phyloP scores from a whole-genome alignment of 2,888 invertebrate genomes.

The Eristalis tenax region DNA sequence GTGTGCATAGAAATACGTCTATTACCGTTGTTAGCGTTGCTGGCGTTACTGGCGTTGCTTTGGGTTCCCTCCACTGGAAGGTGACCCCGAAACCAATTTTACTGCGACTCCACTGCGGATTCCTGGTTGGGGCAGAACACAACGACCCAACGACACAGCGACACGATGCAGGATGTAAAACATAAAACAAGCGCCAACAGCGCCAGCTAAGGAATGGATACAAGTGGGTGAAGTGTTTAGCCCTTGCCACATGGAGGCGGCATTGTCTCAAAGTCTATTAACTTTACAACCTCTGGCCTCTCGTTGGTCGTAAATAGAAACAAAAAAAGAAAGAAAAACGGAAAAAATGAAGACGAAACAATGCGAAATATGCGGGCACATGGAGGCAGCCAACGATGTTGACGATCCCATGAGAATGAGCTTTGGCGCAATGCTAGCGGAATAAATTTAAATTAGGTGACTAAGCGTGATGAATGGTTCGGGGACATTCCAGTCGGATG shows the following conservation, averaged over 20 bases:
- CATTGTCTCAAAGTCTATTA: conserved; percentile 37
- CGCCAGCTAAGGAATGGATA: conserved; percentile 1
- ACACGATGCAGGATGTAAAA: conserved; percentile 35
- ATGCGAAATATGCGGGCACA: conserved; percentile 13
- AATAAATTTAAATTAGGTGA: conserved; percentile 67
- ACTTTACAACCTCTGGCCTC: conserved; percentile 30
- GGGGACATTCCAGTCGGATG: conserved; percentile 33
- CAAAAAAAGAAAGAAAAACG: not conserved
- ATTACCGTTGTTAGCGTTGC: not conserved
- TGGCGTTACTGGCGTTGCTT: not conserved
- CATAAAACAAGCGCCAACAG: conserved; percentile 36
- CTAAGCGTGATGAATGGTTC: conserved; percentile 58
- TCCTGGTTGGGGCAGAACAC: not conserved
- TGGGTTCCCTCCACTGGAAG: not conserved
- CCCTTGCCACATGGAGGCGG: conserved; percentile 1
- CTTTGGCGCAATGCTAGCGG: conserved; percentile 45
- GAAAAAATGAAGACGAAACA: not conserved
- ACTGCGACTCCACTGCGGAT: conserved; percentile 20
- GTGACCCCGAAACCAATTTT: conserved; percentile 45
- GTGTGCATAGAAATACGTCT: conserved; percentile 1
- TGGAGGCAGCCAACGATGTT: not conserved
- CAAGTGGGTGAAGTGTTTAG: conserved; percentile 11
- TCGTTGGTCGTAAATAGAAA: not conserved
- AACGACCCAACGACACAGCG: not conserved
- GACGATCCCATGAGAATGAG: conserved; percentile 8